These are phyloP conservation scores for Epinephelus awoara DNA, from an alignment of 2,797 vertebrate species.

Conservation along the genomic window DNA sequence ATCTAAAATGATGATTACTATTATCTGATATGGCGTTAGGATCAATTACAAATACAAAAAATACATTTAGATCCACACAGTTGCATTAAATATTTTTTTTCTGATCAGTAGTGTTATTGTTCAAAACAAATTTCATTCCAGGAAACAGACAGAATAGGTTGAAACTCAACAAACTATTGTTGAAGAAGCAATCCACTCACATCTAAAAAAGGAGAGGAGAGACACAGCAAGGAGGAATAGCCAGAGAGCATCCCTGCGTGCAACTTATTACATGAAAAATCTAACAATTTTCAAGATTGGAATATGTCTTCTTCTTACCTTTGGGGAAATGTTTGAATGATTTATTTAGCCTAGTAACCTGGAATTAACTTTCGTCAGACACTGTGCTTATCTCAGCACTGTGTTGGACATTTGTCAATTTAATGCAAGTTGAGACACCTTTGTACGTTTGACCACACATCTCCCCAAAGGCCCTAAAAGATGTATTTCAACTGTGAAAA, in stretches of 20 bases:
- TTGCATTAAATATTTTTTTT: not conserved
- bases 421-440: not conserved
- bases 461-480: slow-evolving; percentile 60
- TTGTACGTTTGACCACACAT: slow-evolving; percentile 7
- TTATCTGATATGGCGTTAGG: no score
- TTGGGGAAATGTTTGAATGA: slow-evolving; percentile 48
- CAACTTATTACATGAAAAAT: slow-evolving; percentile 38
- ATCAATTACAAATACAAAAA: not conserved
- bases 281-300: slow-evolving; percentile 50
- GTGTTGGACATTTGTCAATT: slow-evolving; percentile 10
- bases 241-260: slow-evolving; percentile 47
- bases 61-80: not conserved
- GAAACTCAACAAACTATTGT: slow-evolving; percentile 13
- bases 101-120: slow-evolving; percentile 28
- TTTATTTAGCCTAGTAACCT: not conserved
- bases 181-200: slow-evolving; percentile 35
- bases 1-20: not conserved
- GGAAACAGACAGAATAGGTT: slow-evolving; percentile 15
- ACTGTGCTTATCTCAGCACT: not conserved
- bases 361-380: not conserved
- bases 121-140: slow-evolving; percentile 28
- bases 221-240: slow-evolving; percentile 47
- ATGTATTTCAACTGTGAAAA: slow-evolving; percentile 61
- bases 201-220: slow-evolving; percentile 29
- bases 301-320: slow-evolving; percentile 53